Evolutionary conservation across 1,140 invertebrate genomes (phyloP).

Genomic region (Lepidurus packardi): DNA sequence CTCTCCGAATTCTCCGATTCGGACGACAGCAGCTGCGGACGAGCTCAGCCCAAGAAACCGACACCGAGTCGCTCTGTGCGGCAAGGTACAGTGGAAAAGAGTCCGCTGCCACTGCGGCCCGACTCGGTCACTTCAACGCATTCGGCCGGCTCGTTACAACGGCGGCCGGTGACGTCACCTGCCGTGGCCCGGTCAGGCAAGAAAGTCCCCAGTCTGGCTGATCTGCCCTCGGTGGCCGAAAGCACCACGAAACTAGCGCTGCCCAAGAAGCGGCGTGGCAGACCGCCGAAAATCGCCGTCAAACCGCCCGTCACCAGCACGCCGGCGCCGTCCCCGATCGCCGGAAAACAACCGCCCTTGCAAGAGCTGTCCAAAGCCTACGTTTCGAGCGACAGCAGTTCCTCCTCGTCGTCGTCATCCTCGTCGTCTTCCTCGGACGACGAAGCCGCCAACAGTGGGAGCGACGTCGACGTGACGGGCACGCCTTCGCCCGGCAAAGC

Average conservation of each 20-base stretch:
- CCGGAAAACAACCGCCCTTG: not conserved
- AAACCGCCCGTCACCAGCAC: not conserved
- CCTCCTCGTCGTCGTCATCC: not conserved
- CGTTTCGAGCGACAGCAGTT: constrained; percentile 15
- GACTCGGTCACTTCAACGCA: not conserved
- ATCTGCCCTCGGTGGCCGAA: not conserved
- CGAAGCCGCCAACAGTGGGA: not conserved
- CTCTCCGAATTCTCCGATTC: not conserved
- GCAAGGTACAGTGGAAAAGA: not conserved
- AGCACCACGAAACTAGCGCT: not conserved
- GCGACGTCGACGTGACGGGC: constrained; percentile 33
- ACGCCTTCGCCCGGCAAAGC: constrained; percentile 32
- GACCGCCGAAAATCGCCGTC: not conserved
- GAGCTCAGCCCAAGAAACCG: not conserved
- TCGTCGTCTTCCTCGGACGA: not conserved
- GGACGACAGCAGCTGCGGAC: not conserved
- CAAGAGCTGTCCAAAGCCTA: not conserved
- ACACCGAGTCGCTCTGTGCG: not conserved
- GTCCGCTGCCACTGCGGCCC: not conserved
- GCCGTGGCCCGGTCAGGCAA: not conserved
- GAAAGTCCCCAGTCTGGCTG: not conserved
- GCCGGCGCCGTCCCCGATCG: not conserved
- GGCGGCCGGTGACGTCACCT: not conserved
- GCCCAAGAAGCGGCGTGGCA: not conserved
- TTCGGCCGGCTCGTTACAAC: constrained; percentile 4